Evolutionary conservation across 2,113 vertebrate species (phyloP).

Genomic region (Pterocles burchelli): DNA sequence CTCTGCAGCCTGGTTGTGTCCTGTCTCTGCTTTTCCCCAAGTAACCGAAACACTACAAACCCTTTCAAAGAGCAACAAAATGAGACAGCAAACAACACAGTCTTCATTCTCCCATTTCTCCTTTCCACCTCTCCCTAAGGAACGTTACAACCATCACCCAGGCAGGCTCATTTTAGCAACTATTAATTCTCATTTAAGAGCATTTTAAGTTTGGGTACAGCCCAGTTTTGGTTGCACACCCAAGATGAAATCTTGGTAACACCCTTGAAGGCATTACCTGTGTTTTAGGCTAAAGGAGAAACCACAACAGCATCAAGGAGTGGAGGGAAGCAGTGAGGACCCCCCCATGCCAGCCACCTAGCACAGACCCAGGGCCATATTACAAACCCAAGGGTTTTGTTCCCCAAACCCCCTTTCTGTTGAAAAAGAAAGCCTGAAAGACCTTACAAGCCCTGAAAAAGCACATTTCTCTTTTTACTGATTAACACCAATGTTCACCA

Average conservation of each 20-base stretch:
- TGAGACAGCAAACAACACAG: not conserved
- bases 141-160: not conserved
- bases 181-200: not conserved
- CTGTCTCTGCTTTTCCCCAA: not conserved
- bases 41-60: not conserved
- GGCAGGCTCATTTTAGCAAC: not conserved
- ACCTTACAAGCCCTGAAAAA: not conserved
- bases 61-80: not conserved
- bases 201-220: not conserved
- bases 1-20: not conserved
- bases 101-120: not conserved
- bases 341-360: accelerated
- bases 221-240: not conserved
- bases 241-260: not conserved
- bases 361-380: accelerated
- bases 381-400: not conserved
- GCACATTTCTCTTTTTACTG: not conserved
- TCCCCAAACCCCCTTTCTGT: not conserved
- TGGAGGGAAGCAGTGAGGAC: not conserved
- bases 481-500: not conserved
- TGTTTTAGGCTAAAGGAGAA: not conserved
- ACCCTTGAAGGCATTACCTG: accelerated
- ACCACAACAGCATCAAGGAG: not conserved
- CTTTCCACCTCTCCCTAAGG: not conserved
- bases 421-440: not conserved